Base-by-base conservation (phyloP, 2,797 vertebrate species). In the Setipinna tenuifilis region DNA sequence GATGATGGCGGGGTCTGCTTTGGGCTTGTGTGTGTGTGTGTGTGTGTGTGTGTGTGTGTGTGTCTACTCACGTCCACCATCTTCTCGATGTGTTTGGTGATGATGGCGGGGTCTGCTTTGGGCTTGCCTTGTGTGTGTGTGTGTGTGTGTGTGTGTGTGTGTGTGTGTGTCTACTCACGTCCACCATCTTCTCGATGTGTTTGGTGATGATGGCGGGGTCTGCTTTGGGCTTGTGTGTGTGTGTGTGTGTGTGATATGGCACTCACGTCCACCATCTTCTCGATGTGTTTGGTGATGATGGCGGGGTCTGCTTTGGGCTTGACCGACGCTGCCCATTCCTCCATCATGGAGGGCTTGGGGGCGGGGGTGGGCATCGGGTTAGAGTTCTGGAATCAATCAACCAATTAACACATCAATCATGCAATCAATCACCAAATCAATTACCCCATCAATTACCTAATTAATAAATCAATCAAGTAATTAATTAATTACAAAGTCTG, bases 171-270 rank as follows among this genome's bases (percentile, higher is more conserved):
- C n/a, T n/a, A 68, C 62, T 68, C 25, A 95, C 96, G 91, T 98
- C 97, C 86, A 98, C 97, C 97, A 98, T 98, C 93, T 98, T 98
- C 92, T 97, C 96, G 0, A 98, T 98, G 94, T 98, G 97, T 11
- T 96, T 97, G 87, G 94, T 96, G 92, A 98, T 93, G 48, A 98
- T 84, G 0, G 95, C 96, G 0, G 97, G 97, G 89, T 98, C 95
- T 0, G 97, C 95, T 91, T 95, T 98, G 83, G 97, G 96, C 83
- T 98, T 97, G 88, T 62, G 61, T 62, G n/a, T 62, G 61, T 62
- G n/a, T 62, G 61, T 62, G n/a, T 62, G 61, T 62, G 61, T 62
- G 61, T 62, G 50, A 41, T 5, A 41, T 41, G 35, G 35, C 0
- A 68, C 62, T 68, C 25, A 95, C 96, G 91, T 98, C 97, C 86